Evolutionary conservation across 2,888 invertebrate species (phyloP).

Genomic region (Thymelicus sylvestris): DNA sequence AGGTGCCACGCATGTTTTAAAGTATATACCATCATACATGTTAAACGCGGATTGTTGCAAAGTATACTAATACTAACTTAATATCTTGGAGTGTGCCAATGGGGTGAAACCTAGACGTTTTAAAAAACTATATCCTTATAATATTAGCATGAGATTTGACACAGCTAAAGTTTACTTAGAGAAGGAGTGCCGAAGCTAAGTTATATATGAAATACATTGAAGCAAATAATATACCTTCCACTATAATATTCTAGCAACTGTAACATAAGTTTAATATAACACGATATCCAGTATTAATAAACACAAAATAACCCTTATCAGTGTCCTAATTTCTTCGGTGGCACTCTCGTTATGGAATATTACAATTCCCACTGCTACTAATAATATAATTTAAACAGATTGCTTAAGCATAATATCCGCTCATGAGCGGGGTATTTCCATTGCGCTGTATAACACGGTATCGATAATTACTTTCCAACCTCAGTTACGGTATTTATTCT

Average conservation of each 20-base stretch:
- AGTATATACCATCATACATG: too few species aligned
- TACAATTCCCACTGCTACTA: background rate
- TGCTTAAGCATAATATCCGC: constrained; percentile 10
- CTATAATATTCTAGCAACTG: background rate
- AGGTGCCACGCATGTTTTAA: too few species aligned
- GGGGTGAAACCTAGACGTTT: too few species aligned
- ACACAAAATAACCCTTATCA: constrained; percentile 6
- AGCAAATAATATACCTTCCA: too few species aligned
- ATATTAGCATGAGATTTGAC: too few species aligned
- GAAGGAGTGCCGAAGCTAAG: too few species aligned
- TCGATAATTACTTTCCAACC: background rate
- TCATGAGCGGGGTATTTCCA: constrained; percentile 7
- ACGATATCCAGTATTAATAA: background rate
- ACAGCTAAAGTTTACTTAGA: too few species aligned
- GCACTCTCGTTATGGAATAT: constrained; percentile 5
- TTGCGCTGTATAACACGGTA: background rate
- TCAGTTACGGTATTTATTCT: background rate
- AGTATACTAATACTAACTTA: too few species aligned
- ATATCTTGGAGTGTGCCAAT: too few species aligned
- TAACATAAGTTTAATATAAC: background rate
- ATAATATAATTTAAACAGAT: constrained; percentile 10
- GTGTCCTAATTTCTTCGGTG: constrained; percentile 6
- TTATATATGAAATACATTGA: too few species aligned
- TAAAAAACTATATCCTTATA: too few species aligned
- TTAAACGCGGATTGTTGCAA: too few species aligned